phyloP scores from a whole-genome alignment of 2,113 vertebrate genomes.

The Indicator maculatus region DNA sequence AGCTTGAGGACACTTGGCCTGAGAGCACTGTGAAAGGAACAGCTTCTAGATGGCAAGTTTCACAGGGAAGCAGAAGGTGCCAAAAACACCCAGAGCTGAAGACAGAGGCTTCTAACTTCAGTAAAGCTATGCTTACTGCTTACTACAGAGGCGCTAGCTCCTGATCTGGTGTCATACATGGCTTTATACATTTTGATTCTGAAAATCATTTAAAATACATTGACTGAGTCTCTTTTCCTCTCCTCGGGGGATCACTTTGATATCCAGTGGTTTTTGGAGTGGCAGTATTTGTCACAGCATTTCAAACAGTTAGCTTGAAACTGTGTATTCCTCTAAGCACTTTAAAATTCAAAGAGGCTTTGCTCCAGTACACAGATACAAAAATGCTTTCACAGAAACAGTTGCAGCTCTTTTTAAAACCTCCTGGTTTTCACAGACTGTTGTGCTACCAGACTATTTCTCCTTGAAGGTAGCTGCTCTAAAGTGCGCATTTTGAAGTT shows the following conservation, averaged over 20 bases:
- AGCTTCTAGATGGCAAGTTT: not conserved
- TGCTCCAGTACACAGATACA: not conserved
- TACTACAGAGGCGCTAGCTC: not conserved
- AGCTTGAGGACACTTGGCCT: rapidly evolving
- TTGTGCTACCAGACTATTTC: not conserved
- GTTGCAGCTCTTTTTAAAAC: not conserved
- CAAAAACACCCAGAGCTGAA: not conserved
- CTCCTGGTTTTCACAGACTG: not conserved
- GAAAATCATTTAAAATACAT: not conserved
- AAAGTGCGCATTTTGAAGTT: not conserved
- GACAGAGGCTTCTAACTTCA: not conserved
- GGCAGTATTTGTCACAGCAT: not conserved
- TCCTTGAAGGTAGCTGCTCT: not conserved
- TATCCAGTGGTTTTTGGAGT: not conserved
- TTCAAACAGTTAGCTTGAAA: not conserved
- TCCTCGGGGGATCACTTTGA: not conserved
- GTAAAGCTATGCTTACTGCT: not conserved
- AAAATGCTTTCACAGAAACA: not conserved
- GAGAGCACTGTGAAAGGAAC: not conserved
- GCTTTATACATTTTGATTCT: not conserved
- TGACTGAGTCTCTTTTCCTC: not conserved
- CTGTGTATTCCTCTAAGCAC: not conserved
- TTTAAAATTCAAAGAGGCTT: constrained; percentile 3
- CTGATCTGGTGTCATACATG: not conserved
- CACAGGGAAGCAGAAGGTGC: not conserved